A percentile compares a stretch with the other conserved stretches of the same genome.
Evolutionary conservation across 2,888 invertebrate species (phyloP).

Genomic region (Lottia gigantea): DNA sequence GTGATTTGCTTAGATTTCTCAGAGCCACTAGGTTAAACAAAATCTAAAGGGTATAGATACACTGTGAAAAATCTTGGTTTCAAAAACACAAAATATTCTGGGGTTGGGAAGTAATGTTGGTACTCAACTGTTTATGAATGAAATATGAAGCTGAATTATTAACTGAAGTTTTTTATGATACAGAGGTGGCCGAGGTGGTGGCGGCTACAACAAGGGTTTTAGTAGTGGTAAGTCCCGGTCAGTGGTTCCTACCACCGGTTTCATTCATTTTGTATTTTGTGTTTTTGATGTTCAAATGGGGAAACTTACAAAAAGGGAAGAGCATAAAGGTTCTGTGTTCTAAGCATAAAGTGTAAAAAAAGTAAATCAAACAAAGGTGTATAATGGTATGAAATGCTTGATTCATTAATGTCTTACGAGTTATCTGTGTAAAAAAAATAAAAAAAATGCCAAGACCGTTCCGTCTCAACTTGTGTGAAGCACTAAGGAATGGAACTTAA

Average conservation of each 20-base stretch:
- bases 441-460: no score
- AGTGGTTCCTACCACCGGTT: slow-evolving; percentile 30
- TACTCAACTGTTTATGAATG: background rate
- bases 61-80: background rate
- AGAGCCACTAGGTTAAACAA: background rate
- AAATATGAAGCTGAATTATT: background rate
- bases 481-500: background rate
- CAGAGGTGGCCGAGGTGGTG: slow-evolving; percentile 61
- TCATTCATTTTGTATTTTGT: slow-evolving; percentile 13
- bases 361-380: background rate
- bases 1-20: slow-evolving; percentile 5
- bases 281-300: background rate
- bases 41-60: background rate
- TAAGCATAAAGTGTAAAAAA: slow-evolving; percentile 7
- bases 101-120: background rate
- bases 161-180: slow-evolving; percentile 37
- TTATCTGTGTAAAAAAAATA: no score
- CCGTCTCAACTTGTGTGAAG: background rate
- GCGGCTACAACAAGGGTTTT: slow-evolving; percentile 61
- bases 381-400: background rate
- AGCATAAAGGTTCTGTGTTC: background rate
- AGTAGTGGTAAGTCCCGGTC: slow-evolving; percentile 60
- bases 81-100: background rate
- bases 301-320: slow-evolving; percentile 2
- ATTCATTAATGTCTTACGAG: background rate